These are phyloP conservation scores for Drosophila micromelanica DNA, from an alignment of 1,140 invertebrate species.

Conservation along the genomic window DNA sequence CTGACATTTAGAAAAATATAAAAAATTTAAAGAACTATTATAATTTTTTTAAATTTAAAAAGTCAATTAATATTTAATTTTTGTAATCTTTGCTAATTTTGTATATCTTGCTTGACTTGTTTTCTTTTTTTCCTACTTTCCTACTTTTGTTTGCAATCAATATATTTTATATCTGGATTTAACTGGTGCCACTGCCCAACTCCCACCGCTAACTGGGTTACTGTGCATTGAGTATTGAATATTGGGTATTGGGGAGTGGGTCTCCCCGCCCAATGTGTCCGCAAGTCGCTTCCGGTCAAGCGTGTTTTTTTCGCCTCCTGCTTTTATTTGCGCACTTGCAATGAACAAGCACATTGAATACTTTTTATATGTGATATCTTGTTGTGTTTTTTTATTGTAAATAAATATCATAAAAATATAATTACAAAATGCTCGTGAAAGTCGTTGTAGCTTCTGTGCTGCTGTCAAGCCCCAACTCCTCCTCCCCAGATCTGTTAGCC, in stretches of 20 bases:
- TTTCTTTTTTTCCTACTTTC: not conserved
- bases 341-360: slow-evolving; percentile 31
- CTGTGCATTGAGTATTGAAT: slow-evolving; percentile 2
- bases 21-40: too few species aligned
- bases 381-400: slow-evolving; percentile 43
- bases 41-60: too few species aligned
- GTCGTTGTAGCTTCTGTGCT: slow-evolving; percentile 71
- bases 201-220: slow-evolving; percentile 13
- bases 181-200: slow-evolving; percentile 25
- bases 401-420: slow-evolving; percentile 66
- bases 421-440: slow-evolving; percentile 76
- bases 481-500: slow-evolving; percentile 3
- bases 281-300: slow-evolving; percentile 70
- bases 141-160: slow-evolving; percentile 13
- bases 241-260: slow-evolving; percentile 24
- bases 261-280: slow-evolving; percentile 62
- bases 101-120: not conserved
- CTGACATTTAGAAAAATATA: too few species aligned
- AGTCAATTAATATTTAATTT: too few species aligned
- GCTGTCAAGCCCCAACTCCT: slow-evolving; percentile 8
- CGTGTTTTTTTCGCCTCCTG: slow-evolving; percentile 70
- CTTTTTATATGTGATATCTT: slow-evolving; percentile 14
- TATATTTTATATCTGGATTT: slow-evolving; percentile 6
- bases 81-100: not conserved
- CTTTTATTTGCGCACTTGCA: slow-evolving; percentile 70